These are phyloP conservation scores for Colletes latitarsis DNA, from an alignment of 1,140 invertebrate species.

Conservation along the genomic window DNA sequence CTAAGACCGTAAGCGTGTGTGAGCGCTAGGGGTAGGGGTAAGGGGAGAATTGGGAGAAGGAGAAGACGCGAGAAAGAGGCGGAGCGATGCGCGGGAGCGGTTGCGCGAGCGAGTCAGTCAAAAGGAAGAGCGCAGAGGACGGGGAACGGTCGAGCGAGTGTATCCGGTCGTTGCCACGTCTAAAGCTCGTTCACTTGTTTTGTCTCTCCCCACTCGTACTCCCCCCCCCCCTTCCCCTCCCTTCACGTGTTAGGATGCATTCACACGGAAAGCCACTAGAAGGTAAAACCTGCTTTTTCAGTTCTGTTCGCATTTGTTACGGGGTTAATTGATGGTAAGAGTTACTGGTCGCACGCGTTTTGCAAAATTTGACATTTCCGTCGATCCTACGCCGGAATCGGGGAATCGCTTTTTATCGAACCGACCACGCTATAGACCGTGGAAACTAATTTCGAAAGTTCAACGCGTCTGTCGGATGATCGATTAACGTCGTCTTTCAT, in stretches of 20 bases:
- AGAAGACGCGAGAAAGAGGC: constrained; percentile 28
- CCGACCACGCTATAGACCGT: too few species aligned
- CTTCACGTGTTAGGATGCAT: constrained; percentile 49
- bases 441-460: not conserved
- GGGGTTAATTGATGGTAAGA: constrained; percentile 42
- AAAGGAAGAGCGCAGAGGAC: constrained; percentile 46
- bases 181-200: constrained; percentile 78
- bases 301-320: constrained; percentile 35
- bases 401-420: not conserved
- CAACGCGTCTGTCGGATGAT: not conserved
- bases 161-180: constrained; percentile 79
- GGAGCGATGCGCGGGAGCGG: not conserved
- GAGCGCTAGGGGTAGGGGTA: constrained; percentile 38
- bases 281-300: constrained; percentile 40
- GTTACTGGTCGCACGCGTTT: not conserved
- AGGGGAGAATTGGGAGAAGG: not conserved
- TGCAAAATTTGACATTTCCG: not conserved
- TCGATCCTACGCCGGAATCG: not conserved
- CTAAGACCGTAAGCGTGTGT: constrained; percentile 30
- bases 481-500: not conserved
- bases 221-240: not conserved
- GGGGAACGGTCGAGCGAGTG: constrained; percentile 66
- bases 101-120: constrained; percentile 27
- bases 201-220: constrained; percentile 64
- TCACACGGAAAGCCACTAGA: constrained; percentile 52